Conservation (phyloP, 23 tunicate genomes). For the Ciona savignyi region DNA sequence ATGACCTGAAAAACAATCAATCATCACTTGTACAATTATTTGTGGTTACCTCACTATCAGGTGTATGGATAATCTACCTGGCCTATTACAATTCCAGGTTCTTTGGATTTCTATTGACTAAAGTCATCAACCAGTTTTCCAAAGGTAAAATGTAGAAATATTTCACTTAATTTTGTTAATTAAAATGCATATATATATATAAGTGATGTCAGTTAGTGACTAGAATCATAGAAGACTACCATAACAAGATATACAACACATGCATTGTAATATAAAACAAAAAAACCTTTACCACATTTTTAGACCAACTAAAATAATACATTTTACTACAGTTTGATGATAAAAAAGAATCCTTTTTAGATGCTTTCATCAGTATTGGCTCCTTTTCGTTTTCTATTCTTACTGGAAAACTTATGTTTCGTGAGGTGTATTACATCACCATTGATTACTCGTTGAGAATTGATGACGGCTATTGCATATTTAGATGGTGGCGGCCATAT, state of each 20-base stretch:
- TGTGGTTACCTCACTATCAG: slow-evolving; percentile 38
- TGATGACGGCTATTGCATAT: slow-evolving; percentile 74
- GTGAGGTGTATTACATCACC: slow-evolving; percentile 69
- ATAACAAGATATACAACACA: too few species aligned
- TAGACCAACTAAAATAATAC: too few species aligned
- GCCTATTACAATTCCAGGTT: slow-evolving; percentile 75
- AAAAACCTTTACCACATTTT: too few species aligned
- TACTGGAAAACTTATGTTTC: slow-evolving; percentile 89
- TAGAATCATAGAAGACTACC: too few species aligned
- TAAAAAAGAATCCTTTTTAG: slow-evolving; percentile 27
- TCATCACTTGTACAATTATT: slow-evolving; percentile 65
- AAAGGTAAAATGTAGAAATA: too few species aligned
- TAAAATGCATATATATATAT: too few species aligned
- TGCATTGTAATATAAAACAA: too few species aligned
- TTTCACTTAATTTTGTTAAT: too few species aligned
- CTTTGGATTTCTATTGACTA: slow-evolving; percentile 60
- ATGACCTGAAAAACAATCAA: slow-evolving; percentile 10
- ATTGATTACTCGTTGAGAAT: slow-evolving; percentile 59
- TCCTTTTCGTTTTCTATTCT: slow-evolving; percentile 71
- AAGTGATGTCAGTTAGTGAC: too few species aligned
- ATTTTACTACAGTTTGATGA: too few species aligned
- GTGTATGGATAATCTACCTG: slow-evolving; percentile 66
- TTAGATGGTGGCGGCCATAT: slow-evolving; percentile 94
- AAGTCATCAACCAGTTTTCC: slow-evolving; percentile 38
- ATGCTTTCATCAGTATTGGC: slow-evolving; percentile 54